Base-by-base conservation (phyloP, 2,113 vertebrate species). In the Neolamprologus sp. region DNA sequence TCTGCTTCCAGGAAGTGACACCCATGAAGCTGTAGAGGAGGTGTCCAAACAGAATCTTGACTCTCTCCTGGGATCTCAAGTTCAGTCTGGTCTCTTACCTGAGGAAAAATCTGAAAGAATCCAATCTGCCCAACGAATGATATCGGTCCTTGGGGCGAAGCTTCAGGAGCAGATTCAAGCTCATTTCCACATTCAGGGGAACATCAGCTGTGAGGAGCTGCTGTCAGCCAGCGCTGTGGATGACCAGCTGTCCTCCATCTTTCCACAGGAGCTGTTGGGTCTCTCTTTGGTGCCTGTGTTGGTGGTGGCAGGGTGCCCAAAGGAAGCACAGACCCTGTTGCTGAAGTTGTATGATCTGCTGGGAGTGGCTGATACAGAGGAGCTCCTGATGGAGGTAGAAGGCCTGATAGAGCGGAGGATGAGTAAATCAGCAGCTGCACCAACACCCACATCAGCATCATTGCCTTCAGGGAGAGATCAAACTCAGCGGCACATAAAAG, bases 221-320 rank as follows among this genome's bases (percentile, higher is more conserved):
- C 82, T 90, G 54, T 96, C 96, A 2, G 93, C 90, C 1, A 86
- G 95, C 83, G 86, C 97, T 2, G 89, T 96, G 23, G 93, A 94
- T 7, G 97, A 97, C 57, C 8, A 86, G 2, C 80, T 81, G 8
- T 91, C 97, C 23, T 93, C 96, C 0, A 49, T 51, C 4, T 93
- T 95, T 26, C 94, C 97, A 42, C 96, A 94, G 6, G 95, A 96
- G 68, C 90, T 98, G 83, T 89, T 97, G 85, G 95, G 96, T 1
- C 94, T 98, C 2, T 92, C 97, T 28, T 58, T 98, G 58, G 95
- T 95, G 3, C 97, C 97, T 1, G 96, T 96, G 6, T 89, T 98
- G 90, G 96, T 94, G 13, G 88, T 92, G 12, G 95, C 93, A 3
- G 93, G 95, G 84, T 99, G 98, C 51, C 47, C 31, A 2, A 4